These are phyloP conservation scores for Montipora cactus DNA, from an alignment of 64 coral and sea anemone genomes.

Conservation along the genomic window DNA sequence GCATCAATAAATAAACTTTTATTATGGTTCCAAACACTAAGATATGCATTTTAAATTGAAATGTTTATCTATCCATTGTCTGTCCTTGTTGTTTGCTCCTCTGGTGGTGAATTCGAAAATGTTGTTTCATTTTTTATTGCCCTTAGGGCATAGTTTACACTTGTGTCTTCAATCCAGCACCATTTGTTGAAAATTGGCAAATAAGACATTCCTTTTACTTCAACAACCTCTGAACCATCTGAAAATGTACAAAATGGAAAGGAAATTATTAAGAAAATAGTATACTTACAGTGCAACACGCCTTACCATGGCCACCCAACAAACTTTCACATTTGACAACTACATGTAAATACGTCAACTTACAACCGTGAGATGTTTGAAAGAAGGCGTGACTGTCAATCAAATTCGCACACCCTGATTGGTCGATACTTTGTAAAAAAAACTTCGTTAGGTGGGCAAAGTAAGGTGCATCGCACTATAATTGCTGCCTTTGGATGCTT, in stretches of 20 bases:
- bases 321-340: background rate
- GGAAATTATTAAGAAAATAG: background rate
- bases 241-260: background rate
- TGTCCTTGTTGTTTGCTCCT: background rate
- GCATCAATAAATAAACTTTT: background rate
- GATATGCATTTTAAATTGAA: background rate
- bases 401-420: no score
- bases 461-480: no score
- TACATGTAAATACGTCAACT: background rate
- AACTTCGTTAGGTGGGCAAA: no score
- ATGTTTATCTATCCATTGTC: conserved; percentile 3
- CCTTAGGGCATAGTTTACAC: conserved; percentile 81
- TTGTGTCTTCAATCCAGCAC: conserved; percentile 72
- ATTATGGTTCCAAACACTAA: background rate
- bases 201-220: conserved; percentile 71
- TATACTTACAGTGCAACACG: no score
- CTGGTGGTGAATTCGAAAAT: background rate
- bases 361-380: no score
- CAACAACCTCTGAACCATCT: conserved; percentile 69
- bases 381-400: no score
- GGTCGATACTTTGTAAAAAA: no score
- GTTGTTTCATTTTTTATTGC: conserved; percentile 48
- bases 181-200: conserved; percentile 77
- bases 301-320: no score
- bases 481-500: no score